Evolutionary conservation across 2,797 vertebrate genomes (phyloP), one percentile per base, ranked within the genome.

Genomic region (Lerista edwardsae): DNA sequence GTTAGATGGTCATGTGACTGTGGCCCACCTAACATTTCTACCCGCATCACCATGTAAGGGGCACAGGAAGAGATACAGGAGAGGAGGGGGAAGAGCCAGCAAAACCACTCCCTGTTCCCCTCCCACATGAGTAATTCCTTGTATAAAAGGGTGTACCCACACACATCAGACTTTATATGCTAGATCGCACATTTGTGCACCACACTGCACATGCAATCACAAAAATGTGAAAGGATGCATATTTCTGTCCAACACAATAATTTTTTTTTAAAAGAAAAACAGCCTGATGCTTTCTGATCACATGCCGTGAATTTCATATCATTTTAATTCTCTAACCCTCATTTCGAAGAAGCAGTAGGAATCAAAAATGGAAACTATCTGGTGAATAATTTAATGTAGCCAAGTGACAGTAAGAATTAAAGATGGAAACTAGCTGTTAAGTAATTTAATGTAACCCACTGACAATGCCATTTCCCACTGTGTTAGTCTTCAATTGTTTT

Each of bases 311-410:
- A 71, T 87, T 91, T 88, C 51, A 12, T 87, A 86, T 83, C 78
- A 79, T 64, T 85, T 87, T 77, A 15, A 27, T 80, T 80, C 14
- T 57, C 69, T 75, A 75, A 61, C 15, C 25, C 73, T 75, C 72
- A 75, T 80, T 85, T 80, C 55, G 47, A 51, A 47, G 55, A 75
- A 80, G 61, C 72, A 47, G 9, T 65, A 84, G 72, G 79, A 90
- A 84, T 0, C 83, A 84, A 84, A 86, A 76, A 73, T 80, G 65
- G 72, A 90, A 86, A 77, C 41, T 73, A 41, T 86, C 67, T 77
- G 67, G 87, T 90, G 86, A 88, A 89, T 89, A 82, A 93, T 91
- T 87, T 39, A 90, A 85, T 87, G 0, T 62, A 80, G 14, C 31
- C 51, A 41, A 12, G 73, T 89, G 62, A 76, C 39, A 59, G 6